These are phyloP conservation scores for Brenthis hecate DNA, from an alignment of 2,888 invertebrate genomes.

Conservation along the genomic window DNA sequence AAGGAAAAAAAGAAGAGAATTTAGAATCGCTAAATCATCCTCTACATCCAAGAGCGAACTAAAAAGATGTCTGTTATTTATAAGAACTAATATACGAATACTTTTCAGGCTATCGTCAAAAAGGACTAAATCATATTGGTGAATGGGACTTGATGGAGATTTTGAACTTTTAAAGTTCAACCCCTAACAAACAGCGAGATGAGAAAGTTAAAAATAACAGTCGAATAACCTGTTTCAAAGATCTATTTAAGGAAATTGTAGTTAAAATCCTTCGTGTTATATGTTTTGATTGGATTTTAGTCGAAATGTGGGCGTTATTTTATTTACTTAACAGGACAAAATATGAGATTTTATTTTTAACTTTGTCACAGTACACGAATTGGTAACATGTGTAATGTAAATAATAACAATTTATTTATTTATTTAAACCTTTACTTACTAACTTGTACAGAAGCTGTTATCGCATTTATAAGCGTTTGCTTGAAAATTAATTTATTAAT, in stretches of 20 bases:
- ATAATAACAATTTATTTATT: conserved; percentile 61
- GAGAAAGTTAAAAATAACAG: conserved; percentile 42
- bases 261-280: too few relatives aligned
- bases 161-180: conserved; percentile 47
- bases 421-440: conserved; percentile 64
- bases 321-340: too few relatives aligned
- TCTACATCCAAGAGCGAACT: too few relatives aligned
- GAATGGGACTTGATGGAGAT: conserved; percentile 57
- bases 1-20: too few relatives aligned
- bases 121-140: conserved; percentile 66
- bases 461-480: conserved; percentile 73
- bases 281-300: too few relatives aligned
- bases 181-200: conserved; percentile 45
- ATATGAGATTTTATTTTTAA: conserved; percentile 43
- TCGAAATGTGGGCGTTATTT: too few relatives aligned
- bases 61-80: neutral
- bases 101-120: conserved; percentile 73
- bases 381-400: conserved; percentile 57
- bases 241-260: neutral
- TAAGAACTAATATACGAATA: conserved; percentile 62
- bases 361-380: conserved; percentile 39
- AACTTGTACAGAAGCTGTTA: conserved; percentile 71
- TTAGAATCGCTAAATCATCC: too few relatives aligned
- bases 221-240: conserved; percentile 10
- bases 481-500: conserved; percentile 62